phyloP scores from a whole-genome alignment of 2,888 invertebrate species.

The Syritta pipiens region DNA sequence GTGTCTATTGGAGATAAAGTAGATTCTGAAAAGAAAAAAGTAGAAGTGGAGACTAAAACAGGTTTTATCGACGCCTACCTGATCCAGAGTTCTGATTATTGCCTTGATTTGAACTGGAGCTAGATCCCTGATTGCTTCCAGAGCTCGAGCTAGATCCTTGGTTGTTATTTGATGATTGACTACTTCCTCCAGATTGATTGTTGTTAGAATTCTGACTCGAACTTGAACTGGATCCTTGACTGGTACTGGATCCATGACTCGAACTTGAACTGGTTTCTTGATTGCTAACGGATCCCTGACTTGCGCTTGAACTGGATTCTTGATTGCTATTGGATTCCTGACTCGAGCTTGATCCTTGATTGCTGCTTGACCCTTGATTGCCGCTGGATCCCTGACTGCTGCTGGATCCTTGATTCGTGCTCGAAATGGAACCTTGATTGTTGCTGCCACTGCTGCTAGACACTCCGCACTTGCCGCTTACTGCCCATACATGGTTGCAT shows the following conservation, averaged over 20 bases:
- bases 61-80: background rate
- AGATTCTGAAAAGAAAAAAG: slow-evolving; percentile 43
- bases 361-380: slow-evolving; percentile 51
- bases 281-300: slow-evolving; percentile 36
- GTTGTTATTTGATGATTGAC: slow-evolving; percentile 41
- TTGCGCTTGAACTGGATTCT: slow-evolving; percentile 22
- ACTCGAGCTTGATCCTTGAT: slow-evolving; percentile 13
- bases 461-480: slow-evolving; percentile 53
- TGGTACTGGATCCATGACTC: slow-evolving; percentile 16
- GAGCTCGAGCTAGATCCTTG: too few species aligned
- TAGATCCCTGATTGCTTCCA: slow-evolving; percentile 41
- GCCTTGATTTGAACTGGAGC: slow-evolving; percentile 16
- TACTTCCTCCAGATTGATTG: slow-evolving; percentile 32
- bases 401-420: slow-evolving; percentile 11
- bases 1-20: slow-evolving; percentile 37
- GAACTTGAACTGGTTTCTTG: slow-evolving; percentile 25
- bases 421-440: slow-evolving; percentile 43
- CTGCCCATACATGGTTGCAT: slow-evolving; percentile 71
- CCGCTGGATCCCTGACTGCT: slow-evolving; percentile 44
- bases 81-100: slow-evolving; percentile 12
- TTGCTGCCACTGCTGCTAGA: slow-evolving; percentile 23
- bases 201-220: slow-evolving; percentile 45
- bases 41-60: too few species aligned
- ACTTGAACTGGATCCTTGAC: slow-evolving; percentile 33
- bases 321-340: slow-evolving; percentile 29